Percentiles rank a stretch among this genome's conserved stretches.
Conservation (phyloP, 2,113 vertebrate species). For the Sinocyclocheilus anshuiensis region DNA sequence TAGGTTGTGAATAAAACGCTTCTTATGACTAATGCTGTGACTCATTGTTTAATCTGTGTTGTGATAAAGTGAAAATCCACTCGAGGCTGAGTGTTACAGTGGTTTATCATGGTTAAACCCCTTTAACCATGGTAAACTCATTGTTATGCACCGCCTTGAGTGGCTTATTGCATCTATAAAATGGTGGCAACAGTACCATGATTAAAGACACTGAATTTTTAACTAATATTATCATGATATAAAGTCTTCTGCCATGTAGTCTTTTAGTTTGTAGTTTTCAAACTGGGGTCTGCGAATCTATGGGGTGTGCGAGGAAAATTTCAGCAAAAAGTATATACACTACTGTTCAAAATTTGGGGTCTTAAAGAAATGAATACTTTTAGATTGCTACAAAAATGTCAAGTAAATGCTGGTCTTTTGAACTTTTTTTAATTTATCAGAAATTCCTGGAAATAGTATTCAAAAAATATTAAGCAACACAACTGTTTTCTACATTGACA, state of each 20-base stretch:
- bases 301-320: no score
- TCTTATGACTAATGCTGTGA: neutral
- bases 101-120: neutral
- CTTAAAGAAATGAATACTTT: no score
- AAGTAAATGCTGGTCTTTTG: no score
- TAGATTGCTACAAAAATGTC: no score
- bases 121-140: neutral
- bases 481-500: no score
- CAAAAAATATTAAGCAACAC: no score
- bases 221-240: neutral
- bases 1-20: neutral
- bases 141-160: neutral
- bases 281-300: neutral
- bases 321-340: no score
- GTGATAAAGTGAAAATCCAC: neutral
- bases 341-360: no score
- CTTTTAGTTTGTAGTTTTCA: no score
- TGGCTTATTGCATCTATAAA: neutral
- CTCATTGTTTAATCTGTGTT: conserved; percentile 3
- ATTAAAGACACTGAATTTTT: neutral
- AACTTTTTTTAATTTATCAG: no score
- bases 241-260: neutral
- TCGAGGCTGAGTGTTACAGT: neutral
- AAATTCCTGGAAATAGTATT: no score
- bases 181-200: neutral